Base-by-base conservation (phyloP, 1,140 invertebrate genomes). In the Chrysomallon squamiferum region DNA sequence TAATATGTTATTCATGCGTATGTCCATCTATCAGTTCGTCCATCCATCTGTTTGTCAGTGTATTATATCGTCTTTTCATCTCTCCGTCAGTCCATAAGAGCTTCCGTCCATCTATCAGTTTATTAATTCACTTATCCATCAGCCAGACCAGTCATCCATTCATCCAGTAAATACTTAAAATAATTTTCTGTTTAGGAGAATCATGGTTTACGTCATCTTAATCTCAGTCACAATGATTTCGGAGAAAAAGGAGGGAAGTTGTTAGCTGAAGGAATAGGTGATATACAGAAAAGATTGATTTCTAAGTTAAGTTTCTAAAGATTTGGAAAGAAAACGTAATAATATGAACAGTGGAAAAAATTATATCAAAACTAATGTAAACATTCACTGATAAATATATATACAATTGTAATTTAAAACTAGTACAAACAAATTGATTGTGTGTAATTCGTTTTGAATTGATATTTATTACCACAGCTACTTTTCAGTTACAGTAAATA, bases 171-270 rank as follows among this genome's bases (percentile, higher is more conserved):
- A n/a, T n/a, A n/a, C n/a, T n/a, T n/a, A n/a, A n/a, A n/a, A n/a
- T n/a, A n/a, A n/a, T n/a, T n/a, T 7, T 38, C 15, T 38, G 6
- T 38, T 7, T 7, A 77, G 72, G 70, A 75, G 38, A 78, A 78
- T 45, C 62, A 72, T 43, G 65, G 63, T 2, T 47, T 78, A 18
- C 38, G 67, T 27, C 65, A 73, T 33, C 49, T 78, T 18, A 63
- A 72, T 49, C 41, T 78, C 2, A 69, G 69, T 43, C 71, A 78
- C 57, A 78, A 78, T 33, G 68, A 76, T 32, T 75, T 78, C 43
- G 68, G 69, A 38, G 73, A 74, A 25, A 70, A n/a, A 54, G 76
- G 76, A 18, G 76, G 76, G 35, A 65, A 73, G 60, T 50, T 75
- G 25, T 60, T 77, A 41, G 73, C 71, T 0, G 69, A 73, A 29